Evolutionary conservation across 2,888 invertebrate species (phyloP).

Genomic region (Ophion ventricosus): DNA sequence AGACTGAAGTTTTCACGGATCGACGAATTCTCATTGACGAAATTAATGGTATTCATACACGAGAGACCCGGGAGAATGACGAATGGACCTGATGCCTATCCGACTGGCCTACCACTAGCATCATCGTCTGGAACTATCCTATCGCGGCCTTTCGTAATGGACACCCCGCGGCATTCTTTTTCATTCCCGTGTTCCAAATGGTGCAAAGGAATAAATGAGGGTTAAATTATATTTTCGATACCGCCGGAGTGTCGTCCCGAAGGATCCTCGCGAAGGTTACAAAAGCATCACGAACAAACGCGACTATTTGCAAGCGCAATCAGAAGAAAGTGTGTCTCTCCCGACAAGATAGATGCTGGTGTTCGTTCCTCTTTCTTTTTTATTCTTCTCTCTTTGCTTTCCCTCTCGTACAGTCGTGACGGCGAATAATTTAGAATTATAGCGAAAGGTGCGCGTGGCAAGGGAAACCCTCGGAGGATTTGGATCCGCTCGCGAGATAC

Average conservation of each 20-base stretch:
- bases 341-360: slow-evolving; percentile 43
- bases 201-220: slow-evolving; percentile 3
- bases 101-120: not conserved
- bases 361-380: slow-evolving; percentile 17
- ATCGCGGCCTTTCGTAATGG: slow-evolving; percentile 16
- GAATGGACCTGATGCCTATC: slow-evolving; percentile 68
- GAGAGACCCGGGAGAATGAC: slow-evolving; percentile 73
- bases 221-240: slow-evolving; percentile 25
- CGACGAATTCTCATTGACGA: slow-evolving; percentile 78
- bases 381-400: slow-evolving; percentile 12
- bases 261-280: slow-evolving; percentile 17
- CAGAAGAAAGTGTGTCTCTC: slow-evolving; percentile 64
- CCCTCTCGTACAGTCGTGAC: slow-evolving; percentile 38
- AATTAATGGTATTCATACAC: slow-evolving; percentile 81
- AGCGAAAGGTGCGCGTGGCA: slow-evolving; percentile 40
- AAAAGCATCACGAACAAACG: slow-evolving; percentile 59
- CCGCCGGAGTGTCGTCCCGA: slow-evolving; percentile 19
- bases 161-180: slow-evolving; percentile 12
- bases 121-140: slow-evolving; percentile 27
- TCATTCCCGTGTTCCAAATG: not conserved
- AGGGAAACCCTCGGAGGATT: slow-evolving; percentile 62
- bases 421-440: slow-evolving; percentile 58
- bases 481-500: slow-evolving; percentile 15
- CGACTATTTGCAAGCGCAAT: slow-evolving; percentile 67
- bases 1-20: slow-evolving; percentile 78